Evolutionary conservation across 2,797 vertebrate species (phyloP).

Genomic region (Schizopygopsis malacanthus): DNA sequence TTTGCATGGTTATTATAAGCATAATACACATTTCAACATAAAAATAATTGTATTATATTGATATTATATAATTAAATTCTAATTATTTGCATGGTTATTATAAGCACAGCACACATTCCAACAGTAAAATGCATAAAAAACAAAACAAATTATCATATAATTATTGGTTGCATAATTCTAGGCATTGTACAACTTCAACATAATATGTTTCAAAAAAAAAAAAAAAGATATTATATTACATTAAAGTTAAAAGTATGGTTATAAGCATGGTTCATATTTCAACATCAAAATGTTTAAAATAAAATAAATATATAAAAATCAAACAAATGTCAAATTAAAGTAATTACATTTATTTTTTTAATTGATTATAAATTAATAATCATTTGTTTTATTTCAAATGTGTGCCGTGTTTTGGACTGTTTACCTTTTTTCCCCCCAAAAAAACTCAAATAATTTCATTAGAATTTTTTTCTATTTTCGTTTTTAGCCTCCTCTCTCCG

Average conservation of each 20-base stretch:
- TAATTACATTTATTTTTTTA: neutral
- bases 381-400: neutral
- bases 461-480: slow-evolving; percentile 2
- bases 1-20: neutral
- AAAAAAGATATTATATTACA: neutral
- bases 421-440: neutral
- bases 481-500: slow-evolving; percentile 69
- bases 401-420: neutral
- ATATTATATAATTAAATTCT: neutral
- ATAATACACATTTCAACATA: neutral
- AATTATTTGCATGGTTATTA: neutral
- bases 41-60: neutral
- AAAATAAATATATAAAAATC: neutral
- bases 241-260: neutral
- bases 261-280: neutral
- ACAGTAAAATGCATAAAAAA: neutral
- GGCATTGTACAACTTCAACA: no score
- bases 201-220: neutral
- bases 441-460: slow-evolving; percentile 7
- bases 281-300: neutral
- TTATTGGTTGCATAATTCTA: no score
- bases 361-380: neutral
- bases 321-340: neutral
- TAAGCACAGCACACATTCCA: neutral
- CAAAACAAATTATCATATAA: no score